Evolutionary conservation across 2,888 invertebrate species (phyloP).

Genomic region (Leptogaster cylindrica): DNA sequence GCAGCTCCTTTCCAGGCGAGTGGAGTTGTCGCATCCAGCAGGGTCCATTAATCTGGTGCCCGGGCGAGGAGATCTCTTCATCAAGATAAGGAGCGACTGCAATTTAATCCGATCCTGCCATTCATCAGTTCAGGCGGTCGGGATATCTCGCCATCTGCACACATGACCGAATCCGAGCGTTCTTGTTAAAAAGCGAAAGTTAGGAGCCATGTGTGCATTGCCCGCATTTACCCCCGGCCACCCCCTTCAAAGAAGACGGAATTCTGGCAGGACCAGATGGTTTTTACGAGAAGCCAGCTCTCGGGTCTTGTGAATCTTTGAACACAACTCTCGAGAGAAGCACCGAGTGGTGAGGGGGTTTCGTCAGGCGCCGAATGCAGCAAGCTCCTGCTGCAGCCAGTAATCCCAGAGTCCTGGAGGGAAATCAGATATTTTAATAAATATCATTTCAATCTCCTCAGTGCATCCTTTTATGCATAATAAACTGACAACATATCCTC

Average conservation of each 20-base stretch:
- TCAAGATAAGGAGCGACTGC: conserved; percentile 21
- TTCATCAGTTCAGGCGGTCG: neutral
- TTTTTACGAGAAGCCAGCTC: neutral
- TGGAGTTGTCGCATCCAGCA: neutral
- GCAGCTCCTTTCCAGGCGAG: neutral
- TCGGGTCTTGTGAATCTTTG: conserved; percentile 13
- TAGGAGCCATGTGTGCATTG: conserved; percentile 19
- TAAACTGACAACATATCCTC: no score
- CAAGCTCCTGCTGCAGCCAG: no score
- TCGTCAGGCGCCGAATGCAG: no score
- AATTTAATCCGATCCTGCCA: conserved; percentile 28
- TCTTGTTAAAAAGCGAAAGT: conserved; percentile 30
- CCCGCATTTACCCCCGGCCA: conserved; percentile 1
- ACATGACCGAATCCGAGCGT: conserved; percentile 22
- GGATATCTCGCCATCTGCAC: neutral
- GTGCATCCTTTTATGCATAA: no score
- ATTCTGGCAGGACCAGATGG: conserved; percentile 24
- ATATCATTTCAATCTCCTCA: no score
- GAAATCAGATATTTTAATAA: no score
- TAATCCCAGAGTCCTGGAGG: no score
- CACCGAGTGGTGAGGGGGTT: no score
- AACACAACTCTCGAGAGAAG: neutral
- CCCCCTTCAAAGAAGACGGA: conserved; percentile 24
- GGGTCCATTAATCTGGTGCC: conserved; percentile 5
- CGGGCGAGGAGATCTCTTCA: conserved; percentile 9